Evolutionary conservation across 2,113 vertebrate genomes (phyloP).

Genomic region (Xiphophorus couchianus): DNA sequence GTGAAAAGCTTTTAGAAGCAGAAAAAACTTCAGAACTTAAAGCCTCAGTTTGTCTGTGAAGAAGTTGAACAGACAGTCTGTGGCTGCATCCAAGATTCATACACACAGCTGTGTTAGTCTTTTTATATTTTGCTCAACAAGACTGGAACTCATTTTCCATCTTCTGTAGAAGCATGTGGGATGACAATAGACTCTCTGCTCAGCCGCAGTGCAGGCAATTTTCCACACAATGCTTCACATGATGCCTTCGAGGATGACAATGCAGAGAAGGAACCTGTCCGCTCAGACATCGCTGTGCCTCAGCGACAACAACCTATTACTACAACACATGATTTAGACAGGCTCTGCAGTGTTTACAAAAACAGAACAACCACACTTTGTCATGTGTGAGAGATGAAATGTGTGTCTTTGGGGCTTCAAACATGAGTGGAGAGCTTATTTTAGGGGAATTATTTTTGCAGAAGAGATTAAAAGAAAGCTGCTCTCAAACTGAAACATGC

Average conservation of each 20-base stretch:
- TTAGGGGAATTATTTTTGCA: slow-evolving; percentile 1
- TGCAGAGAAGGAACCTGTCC: slow-evolving; percentile 15
- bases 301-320: slow-evolving; percentile 21
- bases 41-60: slow-evolving; percentile 11
- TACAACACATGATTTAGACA: slow-evolving; percentile 22
- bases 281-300: slow-evolving; percentile 22
- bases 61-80: slow-evolving; percentile 1
- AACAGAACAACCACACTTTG: slow-evolving; percentile 12
- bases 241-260: slow-evolving; percentile 54
- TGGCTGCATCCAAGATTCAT: background rate
- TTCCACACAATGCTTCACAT: slow-evolving; percentile 59
- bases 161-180: slow-evolving; percentile 47
- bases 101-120: slow-evolving; percentile 20
- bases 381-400: background rate
- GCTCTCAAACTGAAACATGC: background rate
- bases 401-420: background rate
- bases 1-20: slow-evolving; percentile 1
- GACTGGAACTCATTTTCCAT: slow-evolving; percentile 55
- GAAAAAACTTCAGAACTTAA: slow-evolving; percentile 16
- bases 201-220: slow-evolving; percentile 49
- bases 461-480: background rate
- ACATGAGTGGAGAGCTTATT: background rate
- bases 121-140: slow-evolving; percentile 49
- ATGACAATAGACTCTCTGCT: slow-evolving; percentile 33
- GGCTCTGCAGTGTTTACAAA: background rate